A percentile compares a stretch with the other conserved stretches of the same genome.
Conservation (phyloP, 1,140 invertebrate species). For the Aphaenogaster rudis region DNA sequence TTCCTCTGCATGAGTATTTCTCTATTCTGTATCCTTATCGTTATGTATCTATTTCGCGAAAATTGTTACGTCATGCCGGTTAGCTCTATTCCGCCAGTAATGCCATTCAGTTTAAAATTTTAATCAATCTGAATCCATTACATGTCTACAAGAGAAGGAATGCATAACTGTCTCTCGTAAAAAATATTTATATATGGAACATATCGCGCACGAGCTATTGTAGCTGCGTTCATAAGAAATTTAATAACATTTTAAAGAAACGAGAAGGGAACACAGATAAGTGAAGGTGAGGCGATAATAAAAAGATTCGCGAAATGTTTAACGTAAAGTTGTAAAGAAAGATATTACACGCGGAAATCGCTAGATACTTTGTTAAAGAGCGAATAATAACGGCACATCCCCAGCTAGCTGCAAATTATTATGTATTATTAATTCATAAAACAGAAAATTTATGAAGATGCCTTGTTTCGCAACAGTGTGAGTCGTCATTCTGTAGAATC, state of each 20-base stretch:
- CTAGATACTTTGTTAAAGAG: background rate
- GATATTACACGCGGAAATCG: background rate
- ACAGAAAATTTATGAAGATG: background rate
- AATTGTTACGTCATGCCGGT: slow-evolving; percentile 23
- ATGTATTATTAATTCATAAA: background rate
- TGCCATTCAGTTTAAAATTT: background rate
- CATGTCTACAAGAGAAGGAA: background rate
- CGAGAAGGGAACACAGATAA: background rate
- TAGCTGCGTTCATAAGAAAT: background rate
- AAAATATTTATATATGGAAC: slow-evolving; percentile 2
- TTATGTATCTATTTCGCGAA: slow-evolving; percentile 27
- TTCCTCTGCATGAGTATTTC: slow-evolving; percentile 14
- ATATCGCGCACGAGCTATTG: background rate
- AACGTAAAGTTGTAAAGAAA: background rate
- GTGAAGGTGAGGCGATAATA: background rate
- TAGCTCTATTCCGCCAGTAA: background rate
- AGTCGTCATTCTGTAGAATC: background rate
- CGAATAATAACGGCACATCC: background rate
- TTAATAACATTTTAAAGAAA: background rate
- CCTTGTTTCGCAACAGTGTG: background rate
- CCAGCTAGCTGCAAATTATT: background rate
- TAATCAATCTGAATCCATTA: slow-evolving; percentile 6
- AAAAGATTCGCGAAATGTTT: background rate
- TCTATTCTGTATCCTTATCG: slow-evolving; percentile 32
- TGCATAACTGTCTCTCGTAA: background rate